These are phyloP conservation scores for Muscina levida DNA, from an alignment of 2,888 invertebrate genomes.

Conservation along the genomic window DNA sequence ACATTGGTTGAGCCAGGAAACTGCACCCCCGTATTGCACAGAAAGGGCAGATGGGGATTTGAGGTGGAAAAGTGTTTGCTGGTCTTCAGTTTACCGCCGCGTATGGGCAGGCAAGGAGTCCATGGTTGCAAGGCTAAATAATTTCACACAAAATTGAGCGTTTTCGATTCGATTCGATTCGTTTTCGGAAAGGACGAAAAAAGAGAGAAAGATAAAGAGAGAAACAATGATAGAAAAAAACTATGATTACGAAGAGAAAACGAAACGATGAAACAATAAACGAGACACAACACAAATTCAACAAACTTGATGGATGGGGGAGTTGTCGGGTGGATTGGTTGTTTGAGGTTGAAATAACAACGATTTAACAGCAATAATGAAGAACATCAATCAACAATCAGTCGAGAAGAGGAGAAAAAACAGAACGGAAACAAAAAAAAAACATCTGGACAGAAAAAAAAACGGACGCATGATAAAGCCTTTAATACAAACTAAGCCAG, in stretches of 20 bases:
- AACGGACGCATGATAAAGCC: constrained; percentile 12
- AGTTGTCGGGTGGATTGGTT: not conserved
- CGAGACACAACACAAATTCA: constrained; percentile 63
- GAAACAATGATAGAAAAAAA: constrained; percentile 67
- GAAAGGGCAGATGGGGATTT: constrained; percentile 80
- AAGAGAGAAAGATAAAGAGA: constrained; percentile 65
- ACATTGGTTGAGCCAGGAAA: constrained; percentile 67
- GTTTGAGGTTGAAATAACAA: constrained; percentile 4
- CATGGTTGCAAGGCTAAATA: constrained; percentile 79
- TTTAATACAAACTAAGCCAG: constrained; percentile 28
- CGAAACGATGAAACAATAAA: constrained; percentile 57
- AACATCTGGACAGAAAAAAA: constrained; percentile 22
- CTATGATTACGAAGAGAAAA: constrained; percentile 55
- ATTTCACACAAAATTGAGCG: constrained; percentile 31
- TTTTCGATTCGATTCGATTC: constrained; percentile 48
- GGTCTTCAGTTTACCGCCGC: constrained; percentile 80
- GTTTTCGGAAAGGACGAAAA: constrained; percentile 65
- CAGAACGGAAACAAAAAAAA: not conserved
- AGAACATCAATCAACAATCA: constrained; percentile 32
- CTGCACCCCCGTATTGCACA: constrained; percentile 72
- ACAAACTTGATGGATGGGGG: constrained; percentile 42
- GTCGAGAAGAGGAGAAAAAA: too few species aligned
- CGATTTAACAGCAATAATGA: constrained; percentile 52
- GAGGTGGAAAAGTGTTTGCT: constrained; percentile 80
- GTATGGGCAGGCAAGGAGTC: constrained; percentile 80